Evolutionary conservation across 2,797 vertebrate species (phyloP), one percentile per base, ranked within the genome.

Genomic region (Melanotaenia parkinsoni): DNA sequence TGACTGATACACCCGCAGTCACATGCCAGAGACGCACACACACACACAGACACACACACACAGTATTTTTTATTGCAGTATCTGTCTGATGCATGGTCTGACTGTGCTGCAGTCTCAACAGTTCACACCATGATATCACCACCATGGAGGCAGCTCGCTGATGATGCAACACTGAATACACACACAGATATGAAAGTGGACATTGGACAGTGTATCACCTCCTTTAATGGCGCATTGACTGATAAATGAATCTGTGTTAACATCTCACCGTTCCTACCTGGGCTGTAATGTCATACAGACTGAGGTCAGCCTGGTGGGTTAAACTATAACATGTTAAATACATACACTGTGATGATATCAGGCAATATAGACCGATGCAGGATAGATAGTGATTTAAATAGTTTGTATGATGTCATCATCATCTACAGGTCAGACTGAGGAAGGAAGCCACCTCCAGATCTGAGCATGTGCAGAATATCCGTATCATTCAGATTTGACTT

Each of bases 131-230:
- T 50, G 47, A 67, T 50, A 53, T 37, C 4, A 24, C 13, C 53
- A 74, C 72, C 62, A 80, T 77, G 60, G 26, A 45, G 59, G 30
- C 72, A 67, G 51, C 47, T 70, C 67, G 56, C 64, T 79, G 47
- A 45, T 70, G 18, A 65, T 70, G 71, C 71, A 65, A 4, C 54
- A 58, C 26, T 64, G 26, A 22, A 28, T 38, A 32, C 60, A 37
- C 53, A 64, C 37, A 2, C 40, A 5, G 74, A 83, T 79, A 78
- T 79, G 74, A 72, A 59, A 63, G 64, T 84, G 81, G 79, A 88
- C 84, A 80, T 89, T 85, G 83, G 59, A 68, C 73, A 43, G 66
- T 70, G 35, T 77, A 70, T 70, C n/a, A 33, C 64, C 45, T 43
- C 37, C 26, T 70, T 22, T 74, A 53, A 56, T 61, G 51, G 58